Evolutionary conservation across 2,888 invertebrate genomes (phyloP).

Genomic region (Himalopsyche anomala): DNA sequence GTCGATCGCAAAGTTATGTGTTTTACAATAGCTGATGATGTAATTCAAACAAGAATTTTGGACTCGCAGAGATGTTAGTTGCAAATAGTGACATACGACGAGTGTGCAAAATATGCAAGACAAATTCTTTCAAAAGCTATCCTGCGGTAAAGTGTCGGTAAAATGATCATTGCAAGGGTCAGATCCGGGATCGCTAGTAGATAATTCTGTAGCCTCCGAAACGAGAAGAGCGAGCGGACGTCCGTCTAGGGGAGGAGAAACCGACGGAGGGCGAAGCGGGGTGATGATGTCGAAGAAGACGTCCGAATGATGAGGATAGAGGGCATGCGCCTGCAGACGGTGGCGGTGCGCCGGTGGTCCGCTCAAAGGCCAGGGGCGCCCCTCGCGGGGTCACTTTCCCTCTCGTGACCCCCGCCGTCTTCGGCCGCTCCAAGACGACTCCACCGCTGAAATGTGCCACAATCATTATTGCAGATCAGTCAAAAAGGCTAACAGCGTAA

Average conservation of each 20-base stretch:
- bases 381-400: slow-evolving; percentile 83
- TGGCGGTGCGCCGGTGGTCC: slow-evolving; percentile 66
- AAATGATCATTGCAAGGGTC: background rate
- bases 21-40: no score
- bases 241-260: background rate
- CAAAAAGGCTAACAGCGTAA: background rate
- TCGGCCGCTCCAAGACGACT: slow-evolving; percentile 70
- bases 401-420: slow-evolving; percentile 83
- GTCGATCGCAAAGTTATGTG: no score
- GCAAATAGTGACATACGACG: no score
- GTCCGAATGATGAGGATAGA: slow-evolving; percentile 45
- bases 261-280: slow-evolving; percentile 1
- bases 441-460: slow-evolving; percentile 66
- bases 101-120: background rate
- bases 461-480: background rate
- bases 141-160: background rate
- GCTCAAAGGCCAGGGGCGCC: slow-evolving; percentile 72
- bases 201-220: background rate
- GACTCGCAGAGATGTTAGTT: no score
- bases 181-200: background rate
- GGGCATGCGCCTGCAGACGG: slow-evolving; percentile 57
- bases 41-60: no score
- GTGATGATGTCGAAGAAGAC: slow-evolving; percentile 7
- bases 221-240: background rate
- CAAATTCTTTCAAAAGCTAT: background rate